phyloP scores from a whole-genome alignment of 2,888 invertebrate genomes.

The Drosophila meridionalis region DNA sequence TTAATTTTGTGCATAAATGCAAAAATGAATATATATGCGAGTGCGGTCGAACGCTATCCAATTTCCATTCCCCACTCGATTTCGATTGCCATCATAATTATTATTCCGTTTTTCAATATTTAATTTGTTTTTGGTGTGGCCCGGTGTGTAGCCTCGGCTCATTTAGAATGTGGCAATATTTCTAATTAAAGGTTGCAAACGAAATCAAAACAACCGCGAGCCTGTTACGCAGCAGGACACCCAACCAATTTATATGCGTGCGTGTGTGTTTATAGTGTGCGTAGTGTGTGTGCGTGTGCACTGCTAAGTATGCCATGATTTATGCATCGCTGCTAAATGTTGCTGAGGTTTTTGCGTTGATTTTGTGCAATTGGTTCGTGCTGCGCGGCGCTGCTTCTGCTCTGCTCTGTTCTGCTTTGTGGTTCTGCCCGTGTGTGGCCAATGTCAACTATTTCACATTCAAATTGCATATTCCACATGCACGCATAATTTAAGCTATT shows the following conservation, averaged over 20 bases:
- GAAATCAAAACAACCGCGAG: slow-evolving; percentile 79
- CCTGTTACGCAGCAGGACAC: slow-evolving; percentile 56
- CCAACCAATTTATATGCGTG: slow-evolving; percentile 34
- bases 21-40: slow-evolving; percentile 59
- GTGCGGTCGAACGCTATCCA: slow-evolving; percentile 46
- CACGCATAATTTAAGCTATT: slow-evolving; percentile 74
- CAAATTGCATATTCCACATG: slow-evolving; percentile 66
- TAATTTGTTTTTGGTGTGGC: slow-evolving; percentile 61
- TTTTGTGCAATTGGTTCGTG: slow-evolving; percentile 59
- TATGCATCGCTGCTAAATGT: slow-evolving; percentile 76
- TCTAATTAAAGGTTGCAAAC: slow-evolving; percentile 80
- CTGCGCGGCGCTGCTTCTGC: background rate
- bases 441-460: slow-evolving; percentile 59
- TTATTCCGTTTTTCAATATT: slow-evolving; percentile 77
- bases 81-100: slow-evolving; percentile 53
- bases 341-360: slow-evolving; percentile 72
- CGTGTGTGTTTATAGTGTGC: slow-evolving; percentile 23
- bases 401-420: slow-evolving; percentile 10
- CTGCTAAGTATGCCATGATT: slow-evolving; percentile 78
- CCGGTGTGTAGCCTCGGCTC: slow-evolving; percentile 40
- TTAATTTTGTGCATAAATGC: slow-evolving; percentile 76
- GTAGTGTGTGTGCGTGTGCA: slow-evolving; percentile 23
- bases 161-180: slow-evolving; percentile 78
- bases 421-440: slow-evolving; percentile 18
- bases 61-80: background rate